A percentile compares a stretch with the other conserved stretches of the same genome.
Evolutionary conservation across 2,888 invertebrate species (phyloP).

Genomic region (Yponomeuta cagnagella): DNA sequence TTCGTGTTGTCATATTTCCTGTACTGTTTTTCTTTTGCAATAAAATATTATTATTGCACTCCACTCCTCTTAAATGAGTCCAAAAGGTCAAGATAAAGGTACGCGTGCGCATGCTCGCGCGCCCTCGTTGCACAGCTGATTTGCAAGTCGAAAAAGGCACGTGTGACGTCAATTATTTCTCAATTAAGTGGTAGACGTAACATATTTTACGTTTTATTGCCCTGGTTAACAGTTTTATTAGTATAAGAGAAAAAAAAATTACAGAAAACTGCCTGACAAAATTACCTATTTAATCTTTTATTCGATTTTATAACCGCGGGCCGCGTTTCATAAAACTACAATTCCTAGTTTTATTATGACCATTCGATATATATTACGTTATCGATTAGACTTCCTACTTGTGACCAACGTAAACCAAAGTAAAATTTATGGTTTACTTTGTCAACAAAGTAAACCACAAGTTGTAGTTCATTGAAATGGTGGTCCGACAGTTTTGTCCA

Average conservation of each 20-base stretch:
- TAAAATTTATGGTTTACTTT: too few species aligned
- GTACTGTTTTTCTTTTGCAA: too few species aligned
- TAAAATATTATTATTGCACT: too few species aligned
- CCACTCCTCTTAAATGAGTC: conserved; percentile 20
- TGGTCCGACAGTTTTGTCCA: too few species aligned
- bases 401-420: too few species aligned
- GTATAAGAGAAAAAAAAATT: neutral
- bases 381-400: too few species aligned
- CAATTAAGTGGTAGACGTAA: neutral
- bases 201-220: neutral
- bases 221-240: neutral
- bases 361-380: too few species aligned
- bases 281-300: neutral
- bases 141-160: neutral
- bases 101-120: neutral
- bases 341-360: too few species aligned
- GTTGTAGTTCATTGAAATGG: too few species aligned
- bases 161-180: conserved; percentile 3
- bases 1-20: too few species aligned
- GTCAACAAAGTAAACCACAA: too few species aligned
- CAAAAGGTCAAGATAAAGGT: conserved; percentile 50
- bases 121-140: conserved; percentile 2
- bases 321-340: too few species aligned
- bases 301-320: neutral
- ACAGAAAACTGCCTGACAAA: neutral